Conservation (phyloP, 2,797 vertebrate species). For the Poeciliopsis infans region DNA sequence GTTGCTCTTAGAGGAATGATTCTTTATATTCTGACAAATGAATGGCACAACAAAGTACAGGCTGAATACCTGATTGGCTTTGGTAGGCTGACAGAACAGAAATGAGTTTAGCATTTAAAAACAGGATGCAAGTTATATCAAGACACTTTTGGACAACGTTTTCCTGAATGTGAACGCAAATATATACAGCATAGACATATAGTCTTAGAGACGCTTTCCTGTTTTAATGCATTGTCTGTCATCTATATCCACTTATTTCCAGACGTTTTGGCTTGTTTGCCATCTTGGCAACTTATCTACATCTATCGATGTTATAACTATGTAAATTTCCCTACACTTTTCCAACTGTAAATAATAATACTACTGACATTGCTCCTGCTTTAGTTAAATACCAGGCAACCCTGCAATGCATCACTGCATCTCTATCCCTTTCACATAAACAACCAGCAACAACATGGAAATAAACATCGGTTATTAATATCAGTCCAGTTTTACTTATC, state of each 20-base stretch:
- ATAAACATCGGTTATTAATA: background rate
- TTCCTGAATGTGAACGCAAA: background rate
- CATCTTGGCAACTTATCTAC: background rate
- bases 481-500: background rate
- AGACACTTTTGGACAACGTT: background rate
- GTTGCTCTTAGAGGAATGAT: background rate
- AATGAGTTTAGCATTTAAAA: background rate
- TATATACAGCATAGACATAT: background rate
- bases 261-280: background rate
- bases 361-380: background rate
- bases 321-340: background rate
- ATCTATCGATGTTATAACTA: background rate
- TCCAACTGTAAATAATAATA: background rate
- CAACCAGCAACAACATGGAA: background rate
- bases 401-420: background rate
- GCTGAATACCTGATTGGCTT: background rate
- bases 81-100: background rate
- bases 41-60: background rate
- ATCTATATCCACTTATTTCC: background rate
- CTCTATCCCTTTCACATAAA: background rate
- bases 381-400: background rate
- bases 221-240: background rate
- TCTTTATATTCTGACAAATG: background rate
- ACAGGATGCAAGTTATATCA: background rate
- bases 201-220: background rate